Base-by-base conservation (phyloP, 2,888 invertebrate genomes). In the Stenichneumon culpator region DNA sequence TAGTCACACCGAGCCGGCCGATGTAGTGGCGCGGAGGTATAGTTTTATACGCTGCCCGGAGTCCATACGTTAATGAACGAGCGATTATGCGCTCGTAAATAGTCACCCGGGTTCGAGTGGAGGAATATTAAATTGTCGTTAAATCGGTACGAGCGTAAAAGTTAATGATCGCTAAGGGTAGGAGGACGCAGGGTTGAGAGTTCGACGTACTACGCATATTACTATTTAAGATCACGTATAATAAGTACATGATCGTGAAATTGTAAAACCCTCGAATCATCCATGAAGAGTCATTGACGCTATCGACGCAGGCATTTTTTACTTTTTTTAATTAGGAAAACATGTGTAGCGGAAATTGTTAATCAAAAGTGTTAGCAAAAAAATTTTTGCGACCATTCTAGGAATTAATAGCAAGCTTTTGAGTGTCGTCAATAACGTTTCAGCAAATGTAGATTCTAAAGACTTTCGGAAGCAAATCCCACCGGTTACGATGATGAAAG, bases 61-160 rank as follows among this genome's bases (percentile, higher is more conserved):
- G 60, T 47, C 36, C n/a, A 67, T 69, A 79, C 74, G 74, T 32
- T 79, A 83, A 79, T 79, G 69, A 83, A 74, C 54, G 79, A 83
- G 50, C 63, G 79, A 83, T 83, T 83, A 83, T 79, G 44, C 79
- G 44, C 65, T 79, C 74, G 54, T 69, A 70, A 79, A 83, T 69
- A 54, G 74, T 70, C 79, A 63, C 28, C 52, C 11, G 72, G 67
- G 16, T 16, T 54, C 63, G 54, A 83, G 52, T 74, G 52, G 60
- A 47, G 52, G 69, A 83, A 69, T 74, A 79, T 79, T 79, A 65
- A 83, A 79, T 72, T 75, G 79, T 79, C 83, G 74, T 79, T 79
- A 63, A 83, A 69, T 79, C 52, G 44, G 50, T 47, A 63, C 22
- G n/a, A 7, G 77, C 25, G 57, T 22, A 57, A 57, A 57, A 57